These are phyloP conservation scores for Solea solea DNA, from an alignment of 2,113 vertebrate genomes.

Conservation along the genomic window DNA sequence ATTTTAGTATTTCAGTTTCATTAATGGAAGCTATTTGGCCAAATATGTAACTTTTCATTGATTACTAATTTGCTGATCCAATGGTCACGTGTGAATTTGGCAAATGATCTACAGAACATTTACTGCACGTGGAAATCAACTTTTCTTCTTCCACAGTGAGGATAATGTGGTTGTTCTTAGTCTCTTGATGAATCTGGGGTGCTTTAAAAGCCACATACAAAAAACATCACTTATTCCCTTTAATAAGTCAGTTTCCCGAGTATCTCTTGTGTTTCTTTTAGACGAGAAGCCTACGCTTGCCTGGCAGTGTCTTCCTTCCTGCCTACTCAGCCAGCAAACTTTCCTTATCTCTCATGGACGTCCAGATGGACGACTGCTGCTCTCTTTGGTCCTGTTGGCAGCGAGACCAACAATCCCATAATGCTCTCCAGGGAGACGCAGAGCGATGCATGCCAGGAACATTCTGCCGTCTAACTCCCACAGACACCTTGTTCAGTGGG, in stretches of 20 bases:
- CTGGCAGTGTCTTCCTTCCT: conserved; percentile 29
- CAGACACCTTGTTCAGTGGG: conserved; percentile 70
- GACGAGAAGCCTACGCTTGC: conserved; percentile 20
- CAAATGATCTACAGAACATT: too few relatives aligned
- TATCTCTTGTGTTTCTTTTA: conserved; percentile 26
- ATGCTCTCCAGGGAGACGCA: conserved; percentile 61
- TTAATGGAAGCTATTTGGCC: too few relatives aligned
- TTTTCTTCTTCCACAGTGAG: too few relatives aligned
- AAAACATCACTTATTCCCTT: not conserved
- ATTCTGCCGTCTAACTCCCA: conserved; percentile 64
- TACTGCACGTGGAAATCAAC: too few relatives aligned
- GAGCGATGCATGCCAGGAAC: conserved; percentile 64
- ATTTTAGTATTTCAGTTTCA: too few relatives aligned
- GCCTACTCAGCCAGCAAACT: conserved; percentile 52
- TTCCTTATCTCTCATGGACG: conserved; percentile 58
- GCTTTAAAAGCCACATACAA: too few relatives aligned
- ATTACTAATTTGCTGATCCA: too few relatives aligned
- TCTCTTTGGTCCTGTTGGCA: conserved; percentile 74
- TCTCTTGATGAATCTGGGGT: not conserved
- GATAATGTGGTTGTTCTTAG: too few relatives aligned
- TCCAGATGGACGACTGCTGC: conserved; percentile 76
- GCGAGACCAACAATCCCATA: conserved; percentile 57
- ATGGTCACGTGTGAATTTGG: too few relatives aligned
- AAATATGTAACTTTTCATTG: too few relatives aligned
- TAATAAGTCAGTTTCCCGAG: not conserved